Base-by-base conservation (phyloP, 2,888 invertebrate species). In the Chorisops tibialis region DNA sequence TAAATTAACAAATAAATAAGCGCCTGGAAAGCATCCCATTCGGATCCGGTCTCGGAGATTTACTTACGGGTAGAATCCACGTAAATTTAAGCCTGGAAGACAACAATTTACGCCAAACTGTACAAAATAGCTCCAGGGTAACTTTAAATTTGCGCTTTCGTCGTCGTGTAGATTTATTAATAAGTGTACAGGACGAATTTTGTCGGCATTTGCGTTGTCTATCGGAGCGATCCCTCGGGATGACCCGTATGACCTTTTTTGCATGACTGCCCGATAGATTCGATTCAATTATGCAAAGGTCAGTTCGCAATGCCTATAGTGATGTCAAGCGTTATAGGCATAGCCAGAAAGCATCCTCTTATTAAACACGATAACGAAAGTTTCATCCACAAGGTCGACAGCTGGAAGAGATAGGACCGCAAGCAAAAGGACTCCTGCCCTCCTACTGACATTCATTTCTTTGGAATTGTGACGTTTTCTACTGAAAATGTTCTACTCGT, bases 261-360 rank as follows among this genome's bases (percentile, higher is more conserved):
- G 18, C 45, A 9, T 4, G 19, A 12, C 2, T 45, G 5, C 19
- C 45, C 1, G 18, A 18, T 30, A 30, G 30, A 45, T 18, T 6
- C 45, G 12, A 45, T 18, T 45, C 45, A 45, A 45, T 45, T 45
- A 45, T 45, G 45, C 45, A 45, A 19, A 45, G 45, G 45, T 45
- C 19, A 30, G 45, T 45, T 19, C 45, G 45, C 30, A 30, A 7
- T 30, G 30, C 30, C 9, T 30, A n/a, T n/a, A 30, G 30, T 9
- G 30, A 30, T 30, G 30, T 30, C 7, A 30, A 30, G 30, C 30
- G 30, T 30, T n/a, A n/a, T n/a, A n/a, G n/a, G n/a, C n/a, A n/a
- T n/a, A 2, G 30, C 30, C n/a, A n/a, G 30, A 30, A 30, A 2
- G 7, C 30, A 1, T 30, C 30, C 30, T 30, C 5, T 30, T 30